A percentile compares a stretch with the other conserved stretches of the same genome.
Evolutionary conservation across 2,797 vertebrate genomes (phyloP).

Genomic region (Microctenopoma lineatum): DNA sequence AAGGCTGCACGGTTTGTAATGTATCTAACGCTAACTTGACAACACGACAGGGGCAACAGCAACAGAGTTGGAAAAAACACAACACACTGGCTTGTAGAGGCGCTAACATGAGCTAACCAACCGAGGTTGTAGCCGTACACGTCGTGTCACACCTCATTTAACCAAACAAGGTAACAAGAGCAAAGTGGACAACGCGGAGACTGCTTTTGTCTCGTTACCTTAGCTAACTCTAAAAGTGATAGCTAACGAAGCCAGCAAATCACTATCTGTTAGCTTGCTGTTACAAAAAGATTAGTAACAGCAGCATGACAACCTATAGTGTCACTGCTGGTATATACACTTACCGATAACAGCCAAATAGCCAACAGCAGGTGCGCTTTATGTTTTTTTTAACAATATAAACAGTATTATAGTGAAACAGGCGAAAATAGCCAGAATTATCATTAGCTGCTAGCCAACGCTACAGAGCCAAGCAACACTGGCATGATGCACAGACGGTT

Average conservation of each 20-base stretch:
- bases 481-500: conserved; percentile 46
- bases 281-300: conserved; percentile 35
- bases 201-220: background rate
- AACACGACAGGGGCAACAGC: conserved; percentile 23
- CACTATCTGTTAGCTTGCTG: conserved; percentile 55
- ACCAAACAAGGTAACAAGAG: background rate
- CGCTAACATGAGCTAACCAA: conserved; percentile 34
- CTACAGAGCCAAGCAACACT: conserved; percentile 59
- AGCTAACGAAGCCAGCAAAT: conserved; percentile 41
- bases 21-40: background rate
- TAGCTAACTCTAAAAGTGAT: conserved; percentile 44
- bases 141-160: background rate
- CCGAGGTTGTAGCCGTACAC: background rate
- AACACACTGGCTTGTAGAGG: conserved; percentile 37
- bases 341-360: conserved; percentile 55
- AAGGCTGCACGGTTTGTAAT: background rate
- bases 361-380: background rate
- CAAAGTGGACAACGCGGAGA: background rate
- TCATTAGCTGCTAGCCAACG: conserved; percentile 66
- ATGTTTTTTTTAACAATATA: conserved; percentile 8
- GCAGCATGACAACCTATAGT: background rate
- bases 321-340: conserved; percentile 20
- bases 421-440: conserved; percentile 30
- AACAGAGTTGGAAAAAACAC: conserved; percentile 56
- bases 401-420: conserved; percentile 13